Percentiles rank a stretch among this genome's conserved stretches.
Conservation (phyloP, 2,113 vertebrate genomes). For the Macrotis lagotis region DNA sequence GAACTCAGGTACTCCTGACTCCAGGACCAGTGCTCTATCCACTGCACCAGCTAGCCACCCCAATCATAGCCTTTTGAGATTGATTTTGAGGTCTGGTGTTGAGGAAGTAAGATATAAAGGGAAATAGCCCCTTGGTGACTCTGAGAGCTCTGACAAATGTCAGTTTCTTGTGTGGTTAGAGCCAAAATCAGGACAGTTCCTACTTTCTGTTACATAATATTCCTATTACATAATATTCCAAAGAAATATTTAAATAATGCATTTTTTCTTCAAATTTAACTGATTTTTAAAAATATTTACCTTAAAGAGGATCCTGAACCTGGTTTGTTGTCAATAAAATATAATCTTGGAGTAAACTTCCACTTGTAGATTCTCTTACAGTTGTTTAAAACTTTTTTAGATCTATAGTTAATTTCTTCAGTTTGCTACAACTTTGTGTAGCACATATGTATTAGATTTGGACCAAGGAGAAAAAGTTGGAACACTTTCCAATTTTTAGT, state of each 20-base stretch:
- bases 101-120: slow-evolving; percentile 33
- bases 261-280: slow-evolving; percentile 6
- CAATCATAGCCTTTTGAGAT: too few relatives aligned
- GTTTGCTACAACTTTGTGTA: neutral
- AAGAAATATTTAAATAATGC: neutral
- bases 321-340: slow-evolving; percentile 7
- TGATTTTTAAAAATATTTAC: slow-evolving; percentile 23
- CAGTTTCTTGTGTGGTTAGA: neutral
- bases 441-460: neutral
- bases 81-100: slow-evolving; percentile 22
- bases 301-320: slow-evolving; percentile 4
- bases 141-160: slow-evolving; percentile 14
- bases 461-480: neutral
- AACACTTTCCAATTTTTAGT: neutral
- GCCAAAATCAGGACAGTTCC: neutral
- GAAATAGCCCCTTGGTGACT: slow-evolving; percentile 28
- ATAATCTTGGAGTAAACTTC: neutral
- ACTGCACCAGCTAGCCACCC: too few relatives aligned
- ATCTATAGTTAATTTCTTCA: neutral
- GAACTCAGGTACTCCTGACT: too few relatives aligned
- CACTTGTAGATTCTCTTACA: neutral
- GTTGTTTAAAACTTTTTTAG: slow-evolving; percentile 20
- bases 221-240: neutral
- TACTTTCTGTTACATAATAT: neutral
- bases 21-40: too few relatives aligned